Base-by-base conservation (phyloP, 2,888 invertebrate genomes). In the Scaptomyza polygonia region DNA sequence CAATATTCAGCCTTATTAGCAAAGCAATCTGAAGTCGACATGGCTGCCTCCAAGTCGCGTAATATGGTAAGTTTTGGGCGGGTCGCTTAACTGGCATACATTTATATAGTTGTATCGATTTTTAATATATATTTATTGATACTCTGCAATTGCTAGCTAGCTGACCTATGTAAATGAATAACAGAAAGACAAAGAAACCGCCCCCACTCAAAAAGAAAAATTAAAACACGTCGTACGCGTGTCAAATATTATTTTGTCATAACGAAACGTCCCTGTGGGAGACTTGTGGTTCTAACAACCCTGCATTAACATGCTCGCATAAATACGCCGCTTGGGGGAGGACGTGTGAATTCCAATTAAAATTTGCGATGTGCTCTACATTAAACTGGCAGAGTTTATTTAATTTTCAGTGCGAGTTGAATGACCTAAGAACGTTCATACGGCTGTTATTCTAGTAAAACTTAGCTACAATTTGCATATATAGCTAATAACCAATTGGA, bases 1-100 rank as follows among this genome's bases (percentile, higher is more conserved):
- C 56, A 72, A 25, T 29, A 45, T 25, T 25, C 71, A 48, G 53
- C 64, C 52, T 34, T 72, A 65, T 52, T 57, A 29, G 58, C 76
- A 34, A 42, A 62, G 36, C 44, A 47, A 52, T 16, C 58, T 40
- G 58, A 72, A 61, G 47, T 54, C 64, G 56, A 67, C 21, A 77
- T 69, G 72, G 72, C 67, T 43, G 49, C 55, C 54, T 67, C 72
- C 57, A 83, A 79, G 64, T 66, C 84, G 54, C 86, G 82, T 57
- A 82, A 82, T 77, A 79, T 82, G 82, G 82, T 82, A 56, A 79
- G 82, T 72, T 62, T 40, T 58, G 48, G 44, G 34, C 25, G n/a
- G 36, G 5, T 34, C 3, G n/a, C 69, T 30, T 1, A 30, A 47
- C 30, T 47, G 36, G 36, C 14, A 68, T 74, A 80, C 68, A 67